These are phyloP conservation scores for Tolypeutes matacus DNA, from an alignment of 2,797 vertebrate genomes.

Conservation along the genomic window DNA sequence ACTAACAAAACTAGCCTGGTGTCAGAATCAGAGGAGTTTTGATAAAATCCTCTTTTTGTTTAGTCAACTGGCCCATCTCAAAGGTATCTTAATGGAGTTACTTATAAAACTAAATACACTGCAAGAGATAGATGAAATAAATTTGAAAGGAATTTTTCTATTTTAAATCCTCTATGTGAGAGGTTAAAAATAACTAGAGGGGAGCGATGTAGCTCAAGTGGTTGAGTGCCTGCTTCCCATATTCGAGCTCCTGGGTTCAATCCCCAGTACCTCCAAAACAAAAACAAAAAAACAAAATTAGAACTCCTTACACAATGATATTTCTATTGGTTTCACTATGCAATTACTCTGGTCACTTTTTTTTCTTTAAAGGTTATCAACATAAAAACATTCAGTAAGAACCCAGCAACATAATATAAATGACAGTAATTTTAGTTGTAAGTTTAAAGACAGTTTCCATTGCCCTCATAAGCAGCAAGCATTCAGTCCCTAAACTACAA, in stretches of 20 bases:
- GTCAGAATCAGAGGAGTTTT: background rate
- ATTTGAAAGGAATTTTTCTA: slow-evolving; percentile 7
- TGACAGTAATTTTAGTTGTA: slow-evolving; percentile 46
- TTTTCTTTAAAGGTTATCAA: background rate
- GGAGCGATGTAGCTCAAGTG: too few relatives aligned
- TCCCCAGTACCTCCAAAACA: too few relatives aligned
- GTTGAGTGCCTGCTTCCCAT: too few relatives aligned
- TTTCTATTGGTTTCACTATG: slow-evolving; percentile 77
- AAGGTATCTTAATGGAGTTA: background rate
- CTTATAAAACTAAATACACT: slow-evolving; percentile 13
- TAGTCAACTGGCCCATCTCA: slow-evolving; percentile 13
- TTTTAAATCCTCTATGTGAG: background rate
- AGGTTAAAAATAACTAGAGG: slow-evolving; percentile 69
- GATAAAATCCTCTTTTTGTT: background rate
- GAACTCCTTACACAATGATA: slow-evolving; percentile 75
- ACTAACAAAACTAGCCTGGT: background rate
- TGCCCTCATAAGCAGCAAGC: slow-evolving; percentile 31
- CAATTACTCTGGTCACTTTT: slow-evolving; percentile 62
- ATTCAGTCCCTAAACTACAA: slow-evolving; percentile 12
- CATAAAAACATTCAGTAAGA: slow-evolving; percentile 42
- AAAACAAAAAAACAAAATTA: too few relatives aligned
- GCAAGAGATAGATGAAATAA: background rate
- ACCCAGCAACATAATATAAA: background rate
- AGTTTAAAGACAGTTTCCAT: slow-evolving; percentile 63
- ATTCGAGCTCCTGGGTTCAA: too few relatives aligned